phyloP scores from a whole-genome alignment of 1,140 invertebrate genomes.

The Lerema accius region DNA sequence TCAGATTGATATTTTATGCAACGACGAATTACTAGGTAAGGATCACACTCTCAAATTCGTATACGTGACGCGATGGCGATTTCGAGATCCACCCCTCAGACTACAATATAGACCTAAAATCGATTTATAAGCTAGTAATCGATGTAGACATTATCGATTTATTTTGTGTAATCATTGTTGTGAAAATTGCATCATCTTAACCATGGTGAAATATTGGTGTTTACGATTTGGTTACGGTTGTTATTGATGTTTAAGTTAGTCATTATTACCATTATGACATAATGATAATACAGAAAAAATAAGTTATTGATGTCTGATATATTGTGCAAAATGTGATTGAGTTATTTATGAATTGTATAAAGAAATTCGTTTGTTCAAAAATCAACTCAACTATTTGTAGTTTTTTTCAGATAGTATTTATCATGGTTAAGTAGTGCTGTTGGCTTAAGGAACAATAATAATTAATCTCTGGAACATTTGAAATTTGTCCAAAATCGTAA shows the following conservation, averaged over 20 bases:
- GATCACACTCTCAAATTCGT: slow-evolving; percentile 99
- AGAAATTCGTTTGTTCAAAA: too few relatives aligned
- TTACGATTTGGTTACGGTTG: background rate
- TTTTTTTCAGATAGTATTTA: too few relatives aligned
- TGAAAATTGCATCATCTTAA: slow-evolving; percentile 1
- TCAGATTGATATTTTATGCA: slow-evolving; percentile 98
- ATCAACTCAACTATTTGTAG: too few relatives aligned
- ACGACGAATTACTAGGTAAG: slow-evolving; percentile 98
- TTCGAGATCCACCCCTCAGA: slow-evolving; percentile 93
- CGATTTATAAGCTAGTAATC: slow-evolving; percentile 80
- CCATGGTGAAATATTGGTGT: slow-evolving; percentile 15
- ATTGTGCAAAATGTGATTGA: too few relatives aligned
- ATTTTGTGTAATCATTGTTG: background rate
- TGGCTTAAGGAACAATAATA: too few relatives aligned
- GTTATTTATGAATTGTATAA: too few relatives aligned
- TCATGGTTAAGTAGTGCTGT: too few relatives aligned
- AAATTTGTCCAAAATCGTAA: too few relatives aligned
- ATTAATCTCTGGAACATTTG: too few relatives aligned
- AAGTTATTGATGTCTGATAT: too few relatives aligned
- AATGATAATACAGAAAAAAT: too few relatives aligned
- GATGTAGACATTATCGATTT: slow-evolving; percentile 28
- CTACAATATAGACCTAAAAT: slow-evolving; percentile 92
- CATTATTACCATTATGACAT: too few relatives aligned
- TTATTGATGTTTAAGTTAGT: background rate
- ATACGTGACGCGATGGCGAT: slow-evolving; percentile 98